Evolutionary conservation across 2,113 vertebrate species (phyloP), one percentile per base, ranked within the genome.

Genomic region (Indicator maculatus): DNA sequence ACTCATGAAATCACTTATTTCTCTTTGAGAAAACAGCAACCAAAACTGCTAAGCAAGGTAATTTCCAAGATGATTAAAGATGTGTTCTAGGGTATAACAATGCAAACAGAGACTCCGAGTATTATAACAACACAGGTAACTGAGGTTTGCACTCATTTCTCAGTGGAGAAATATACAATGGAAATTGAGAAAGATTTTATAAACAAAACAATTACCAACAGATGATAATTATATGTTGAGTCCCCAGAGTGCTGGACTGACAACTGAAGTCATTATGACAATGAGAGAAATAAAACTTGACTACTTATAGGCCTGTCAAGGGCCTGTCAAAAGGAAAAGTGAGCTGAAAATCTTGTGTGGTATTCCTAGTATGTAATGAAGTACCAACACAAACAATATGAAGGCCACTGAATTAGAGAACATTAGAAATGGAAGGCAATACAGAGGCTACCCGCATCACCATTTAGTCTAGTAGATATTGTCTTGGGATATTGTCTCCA

Each of bases 201-300:
- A 92, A 91, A 95, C 85, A 93, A 91, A 94, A 89, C 77, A 90
- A 89, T 93, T 95, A 91, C 53, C 58, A 58, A 65, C 47, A 88
- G 90, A 87, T 30, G 23, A 53, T 93, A 95, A 96, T 85, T 71
- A 81, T 36, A 90, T 1, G 4, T 75, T 76, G 72, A 90, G 58
- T 75, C 81, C 27, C 27, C 58, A 50, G 27, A 90, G 83, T 38
- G 65, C 79, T 64, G 53, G 69, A 53, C 60, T 85, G 71, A 80
- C 71, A 89, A 86, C n/a, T 33, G 20, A 91, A 88, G 61, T 83
- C 15, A 72, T 86, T 77, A 88, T 2, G 64, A 93, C 85, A 93
- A 89, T 72, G 20, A 89, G 44, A 71, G 33, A 91, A 93, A 92
- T 55, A 87, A 45, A 74, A 83, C 47, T 30, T 83, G 30, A 39